phyloP scores from a whole-genome alignment of 2,888 invertebrate genomes.

The Bimastos eiseni region DNA sequence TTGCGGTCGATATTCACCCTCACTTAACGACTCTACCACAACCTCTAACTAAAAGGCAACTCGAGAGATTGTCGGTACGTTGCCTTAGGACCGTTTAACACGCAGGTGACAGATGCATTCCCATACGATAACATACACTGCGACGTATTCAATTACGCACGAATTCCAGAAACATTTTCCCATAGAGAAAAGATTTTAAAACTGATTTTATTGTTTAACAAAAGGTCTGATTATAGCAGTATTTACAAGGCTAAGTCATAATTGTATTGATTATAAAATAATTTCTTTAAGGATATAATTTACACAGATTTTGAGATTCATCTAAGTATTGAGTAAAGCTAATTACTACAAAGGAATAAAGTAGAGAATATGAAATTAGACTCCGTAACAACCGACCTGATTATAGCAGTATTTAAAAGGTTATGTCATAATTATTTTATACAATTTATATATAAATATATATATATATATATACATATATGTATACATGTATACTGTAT shows the following conservation, averaged over 20 bases:
- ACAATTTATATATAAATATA: background rate
- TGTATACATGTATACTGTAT: too few relatives aligned
- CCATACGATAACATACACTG: background rate
- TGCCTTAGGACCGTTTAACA: background rate
- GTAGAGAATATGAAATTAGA: background rate
- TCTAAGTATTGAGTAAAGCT: background rate
- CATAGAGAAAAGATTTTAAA: background rate
- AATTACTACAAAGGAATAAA: background rate
- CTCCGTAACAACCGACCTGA: background rate
- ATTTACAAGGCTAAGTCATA: too few relatives aligned
- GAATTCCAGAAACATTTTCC: conserved; percentile 4
- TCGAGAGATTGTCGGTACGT: background rate
- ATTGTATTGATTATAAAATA: too few relatives aligned
- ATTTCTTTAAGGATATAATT: background rate
- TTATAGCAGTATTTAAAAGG: background rate
- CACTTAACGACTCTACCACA: background rate
- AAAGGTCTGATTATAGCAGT: too few relatives aligned
- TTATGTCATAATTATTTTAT: background rate
- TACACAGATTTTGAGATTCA: background rate
- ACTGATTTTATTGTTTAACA: too few relatives aligned
- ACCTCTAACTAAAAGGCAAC: conserved; percentile 13
- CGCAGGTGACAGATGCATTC: background rate
- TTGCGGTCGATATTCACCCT: background rate
- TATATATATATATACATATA: too few relatives aligned
- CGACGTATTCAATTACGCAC: background rate